Percentiles rank a stretch among this genome's conserved stretches.
These are phyloP conservation scores for Xiphophorus hellerii DNA, from an alignment of 2,113 vertebrate genomes.

Conservation along the genomic window DNA sequence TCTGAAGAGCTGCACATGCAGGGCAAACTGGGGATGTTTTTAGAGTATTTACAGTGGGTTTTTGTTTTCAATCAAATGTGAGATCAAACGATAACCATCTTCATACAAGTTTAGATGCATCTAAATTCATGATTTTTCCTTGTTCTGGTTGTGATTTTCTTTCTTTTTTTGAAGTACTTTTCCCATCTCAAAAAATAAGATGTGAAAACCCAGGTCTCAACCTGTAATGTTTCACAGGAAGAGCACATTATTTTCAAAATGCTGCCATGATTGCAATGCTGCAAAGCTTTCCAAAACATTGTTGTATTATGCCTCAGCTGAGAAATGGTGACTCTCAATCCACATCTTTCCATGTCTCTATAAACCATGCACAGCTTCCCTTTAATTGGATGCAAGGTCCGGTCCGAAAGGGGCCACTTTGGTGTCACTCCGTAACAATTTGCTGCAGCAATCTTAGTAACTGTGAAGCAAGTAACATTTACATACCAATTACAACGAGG, in stretches of 20 bases:
- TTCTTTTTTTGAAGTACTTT: not conserved
- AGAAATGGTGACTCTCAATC: not conserved
- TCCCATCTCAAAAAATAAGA: not conserved
- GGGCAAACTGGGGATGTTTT: not conserved
- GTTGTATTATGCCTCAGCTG: not conserved
- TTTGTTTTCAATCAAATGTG: not conserved
- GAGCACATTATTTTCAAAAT: slow-evolving; percentile 6
- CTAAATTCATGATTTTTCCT: not conserved
- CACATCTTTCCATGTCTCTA: not conserved
- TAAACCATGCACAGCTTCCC: not conserved
- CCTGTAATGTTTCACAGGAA: not conserved
- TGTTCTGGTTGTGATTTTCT: not conserved
- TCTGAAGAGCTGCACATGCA: not conserved
- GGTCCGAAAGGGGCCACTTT: not conserved
- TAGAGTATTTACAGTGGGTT: too few species aligned
- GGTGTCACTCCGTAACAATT: not conserved
- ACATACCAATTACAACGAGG: not conserved
- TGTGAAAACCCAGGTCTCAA: not conserved
- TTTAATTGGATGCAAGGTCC: not conserved
- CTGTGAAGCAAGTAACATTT: not conserved
- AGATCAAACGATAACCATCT: not conserved
- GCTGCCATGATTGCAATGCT: slow-evolving; percentile 2
- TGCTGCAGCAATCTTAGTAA: not conserved
- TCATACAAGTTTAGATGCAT: not conserved
- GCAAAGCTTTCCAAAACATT: slow-evolving; percentile 7